Evolutionary conservation across 2,888 invertebrate genomes (phyloP).

Genomic region (Monochamus alternatus): DNA sequence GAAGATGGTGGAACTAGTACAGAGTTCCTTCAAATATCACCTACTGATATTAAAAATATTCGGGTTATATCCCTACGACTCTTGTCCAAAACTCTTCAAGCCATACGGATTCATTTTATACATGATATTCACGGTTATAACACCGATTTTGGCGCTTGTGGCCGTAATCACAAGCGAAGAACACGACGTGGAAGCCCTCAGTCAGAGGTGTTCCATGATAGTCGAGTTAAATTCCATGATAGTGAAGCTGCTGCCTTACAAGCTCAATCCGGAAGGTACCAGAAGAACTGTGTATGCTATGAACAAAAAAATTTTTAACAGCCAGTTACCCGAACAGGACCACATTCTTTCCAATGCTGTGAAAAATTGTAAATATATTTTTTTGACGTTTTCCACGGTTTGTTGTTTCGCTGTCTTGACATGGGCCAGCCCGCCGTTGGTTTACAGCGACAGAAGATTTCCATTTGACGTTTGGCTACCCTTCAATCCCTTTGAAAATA

Average conservation of each 20-base stretch:
- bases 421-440: slow-evolving; percentile 34
- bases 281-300: slow-evolving; percentile 15
- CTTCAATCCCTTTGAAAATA: slow-evolving; percentile 29
- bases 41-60: slow-evolving; percentile 30
- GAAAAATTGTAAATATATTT: slow-evolving; percentile 18
- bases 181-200: slow-evolving; percentile 10
- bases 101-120: slow-evolving; percentile 20
- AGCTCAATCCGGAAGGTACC: slow-evolving; percentile 8
- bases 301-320: slow-evolving; percentile 16
- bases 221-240: slow-evolving; percentile 21
- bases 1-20: background rate
- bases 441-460: slow-evolving; percentile 31
- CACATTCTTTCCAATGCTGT: slow-evolving; percentile 22
- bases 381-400: slow-evolving; percentile 10
- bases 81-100: slow-evolving; percentile 12
- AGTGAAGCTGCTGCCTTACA: slow-evolving; percentile 31
- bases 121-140: slow-evolving; percentile 22
- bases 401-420: slow-evolving; percentile 14
- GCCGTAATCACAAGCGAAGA: slow-evolving; percentile 22
- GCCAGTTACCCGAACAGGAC: background rate
- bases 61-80: slow-evolving; percentile 39
- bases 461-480: slow-evolving; percentile 44
- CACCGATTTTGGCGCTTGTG: slow-evolving; percentile 14
- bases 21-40: slow-evolving; percentile 30
- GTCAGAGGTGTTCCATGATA: slow-evolving; percentile 12